A percentile compares a stretch with the other conserved stretches of the same genome.
Conservation (phyloP, 2,797 vertebrate genomes). For the Forpus xanthops region DNA sequence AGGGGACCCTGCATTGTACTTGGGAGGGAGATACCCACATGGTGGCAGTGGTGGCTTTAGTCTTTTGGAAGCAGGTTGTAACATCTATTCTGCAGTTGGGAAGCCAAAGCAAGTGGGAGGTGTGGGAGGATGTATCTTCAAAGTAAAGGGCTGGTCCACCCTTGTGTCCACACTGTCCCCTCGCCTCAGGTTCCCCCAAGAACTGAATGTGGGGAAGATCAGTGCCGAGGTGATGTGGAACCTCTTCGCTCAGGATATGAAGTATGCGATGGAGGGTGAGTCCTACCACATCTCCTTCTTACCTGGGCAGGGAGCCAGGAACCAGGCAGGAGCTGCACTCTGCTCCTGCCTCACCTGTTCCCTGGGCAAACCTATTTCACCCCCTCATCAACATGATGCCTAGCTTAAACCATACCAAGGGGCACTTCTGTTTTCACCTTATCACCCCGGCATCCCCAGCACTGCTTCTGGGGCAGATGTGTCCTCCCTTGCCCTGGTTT, state of each 20-base stretch:
- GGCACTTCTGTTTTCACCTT: neutral
- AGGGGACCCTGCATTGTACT: neutral
- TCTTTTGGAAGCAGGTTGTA: neutral
- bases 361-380: neutral
- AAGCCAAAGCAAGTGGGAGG: neutral
- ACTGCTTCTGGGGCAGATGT: neutral
- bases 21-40: rapidly evolving
- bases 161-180: rapidly evolving
- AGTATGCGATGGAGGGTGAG: slow-evolving; percentile 98
- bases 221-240: slow-evolving; percentile 99
- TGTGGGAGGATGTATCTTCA: neutral
- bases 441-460: neutral
- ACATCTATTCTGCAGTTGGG: neutral
- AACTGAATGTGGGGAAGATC: slow-evolving; percentile 98
- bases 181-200: slow-evolving; percentile 90
- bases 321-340: neutral
- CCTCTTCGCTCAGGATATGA: slow-evolving; percentile 99
- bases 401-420: neutral
- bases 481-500: neutral
- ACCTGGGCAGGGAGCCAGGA: neutral
- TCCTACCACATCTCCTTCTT: neutral
- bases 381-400: neutral
- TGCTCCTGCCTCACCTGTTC: neutral
- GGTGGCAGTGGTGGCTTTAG: neutral
- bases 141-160: neutral